These are phyloP conservation scores for Lysiphlebus fabarum DNA, from an alignment of 1,140 invertebrate species.

Conservation along the genomic window DNA sequence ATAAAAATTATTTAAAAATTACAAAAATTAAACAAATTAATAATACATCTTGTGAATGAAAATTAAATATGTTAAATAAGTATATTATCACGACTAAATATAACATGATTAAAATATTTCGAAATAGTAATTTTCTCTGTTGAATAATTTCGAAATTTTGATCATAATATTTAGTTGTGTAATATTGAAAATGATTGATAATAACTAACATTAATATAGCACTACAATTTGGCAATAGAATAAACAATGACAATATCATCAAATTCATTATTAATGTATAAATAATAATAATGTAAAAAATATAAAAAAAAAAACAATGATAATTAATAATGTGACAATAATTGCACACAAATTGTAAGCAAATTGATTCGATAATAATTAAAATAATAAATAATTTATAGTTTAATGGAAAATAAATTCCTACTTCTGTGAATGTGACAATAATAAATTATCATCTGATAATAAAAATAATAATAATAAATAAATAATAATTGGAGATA, in stretches of 20 bases:
- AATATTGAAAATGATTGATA: not conserved
- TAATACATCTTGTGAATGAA: too few species aligned
- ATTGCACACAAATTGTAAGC: constrained; percentile 7
- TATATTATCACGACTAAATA: too few species aligned
- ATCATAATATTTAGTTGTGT: not conserved
- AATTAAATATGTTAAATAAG: too few species aligned
- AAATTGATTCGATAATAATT: constrained; percentile 12
- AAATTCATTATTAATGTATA: constrained; percentile 10
- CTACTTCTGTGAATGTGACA: constrained; percentile 44
- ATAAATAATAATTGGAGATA: constrained; percentile 17
- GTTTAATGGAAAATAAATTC: constrained; percentile 38
- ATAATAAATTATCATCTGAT: constrained; percentile 25
- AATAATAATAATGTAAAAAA: constrained; percentile 5
- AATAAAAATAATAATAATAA: constrained; percentile 7
- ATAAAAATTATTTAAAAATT: too few species aligned
- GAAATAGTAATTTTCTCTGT: too few species aligned
- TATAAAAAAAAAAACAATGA: not conserved
- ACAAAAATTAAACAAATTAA: too few species aligned
- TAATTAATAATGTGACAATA: constrained; percentile 12
- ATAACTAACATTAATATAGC: constrained; percentile 5
- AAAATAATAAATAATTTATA: constrained; percentile 29
- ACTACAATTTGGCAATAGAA: not conserved
- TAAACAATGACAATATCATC: not conserved
- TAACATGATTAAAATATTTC: too few species aligned
- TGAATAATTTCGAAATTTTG: not conserved